These are phyloP conservation scores for Synergus itoensis DNA, from an alignment of 2,888 invertebrate genomes.

Conservation along the genomic window DNA sequence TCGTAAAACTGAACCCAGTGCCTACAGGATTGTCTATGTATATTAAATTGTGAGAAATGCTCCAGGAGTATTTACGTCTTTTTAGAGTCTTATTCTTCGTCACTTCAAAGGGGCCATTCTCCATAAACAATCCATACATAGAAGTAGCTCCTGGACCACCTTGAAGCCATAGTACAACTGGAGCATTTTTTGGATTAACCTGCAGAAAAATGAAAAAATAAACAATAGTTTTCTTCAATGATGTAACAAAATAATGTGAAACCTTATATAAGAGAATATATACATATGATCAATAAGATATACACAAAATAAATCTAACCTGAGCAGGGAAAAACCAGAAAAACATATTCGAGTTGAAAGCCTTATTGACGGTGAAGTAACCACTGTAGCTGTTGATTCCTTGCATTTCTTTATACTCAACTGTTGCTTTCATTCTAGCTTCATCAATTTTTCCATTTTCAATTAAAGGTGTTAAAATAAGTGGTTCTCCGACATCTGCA, in stretches of 20 bases:
- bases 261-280: too few species aligned
- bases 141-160: slow-evolving; percentile 92
- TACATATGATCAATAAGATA: neutral
- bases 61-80: slow-evolving; percentile 89
- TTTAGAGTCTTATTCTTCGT: slow-evolving; percentile 78
- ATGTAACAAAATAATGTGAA: too few species aligned
- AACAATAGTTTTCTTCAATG: too few species aligned
- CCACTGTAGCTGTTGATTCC: slow-evolving; percentile 86
- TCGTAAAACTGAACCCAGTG: slow-evolving; percentile 94
- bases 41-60: slow-evolving; percentile 86
- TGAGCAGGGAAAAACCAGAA: slow-evolving; percentile 95
- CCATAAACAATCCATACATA: slow-evolving; percentile 88
- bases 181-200: slow-evolving; percentile 81
- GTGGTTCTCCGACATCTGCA: slow-evolving; percentile 80
- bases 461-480: slow-evolving; percentile 88
- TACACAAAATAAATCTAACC: slow-evolving; percentile 60
- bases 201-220: slow-evolving; percentile 48
- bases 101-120: slow-evolving; percentile 88
- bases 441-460: slow-evolving; percentile 85
- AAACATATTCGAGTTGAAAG: slow-evolving; percentile 89
- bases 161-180: slow-evolving; percentile 91
- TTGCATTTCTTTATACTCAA: slow-evolving; percentile 81
- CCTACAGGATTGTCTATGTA: slow-evolving; percentile 97
- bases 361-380: slow-evolving; percentile 90
- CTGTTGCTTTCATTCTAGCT: slow-evolving; percentile 81